Conservation (phyloP, 2,113 vertebrate species). For the Dinomys branickii region DNA sequence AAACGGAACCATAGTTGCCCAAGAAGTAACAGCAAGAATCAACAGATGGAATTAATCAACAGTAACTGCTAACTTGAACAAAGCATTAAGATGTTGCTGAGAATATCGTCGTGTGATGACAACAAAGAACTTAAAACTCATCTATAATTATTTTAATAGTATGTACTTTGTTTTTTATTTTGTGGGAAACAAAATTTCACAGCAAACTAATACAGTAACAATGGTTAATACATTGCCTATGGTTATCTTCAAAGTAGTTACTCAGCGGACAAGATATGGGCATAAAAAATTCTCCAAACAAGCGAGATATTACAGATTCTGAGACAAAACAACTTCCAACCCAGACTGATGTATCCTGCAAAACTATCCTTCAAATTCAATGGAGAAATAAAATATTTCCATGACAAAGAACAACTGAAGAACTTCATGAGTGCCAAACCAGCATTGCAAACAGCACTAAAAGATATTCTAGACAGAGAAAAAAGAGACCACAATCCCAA, state of each 20-base stretch:
- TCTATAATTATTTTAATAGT: conserved; percentile 13
- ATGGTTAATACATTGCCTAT: not conserved
- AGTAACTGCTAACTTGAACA: not conserved
- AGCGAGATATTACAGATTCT: no score
- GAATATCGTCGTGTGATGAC: not conserved
- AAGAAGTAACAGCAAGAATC: not conserved
- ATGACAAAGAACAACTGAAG: no score
- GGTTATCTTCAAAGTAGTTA: not conserved
- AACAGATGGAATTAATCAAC: not conserved
- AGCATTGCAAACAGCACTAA: no score
- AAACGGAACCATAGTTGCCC: not conserved
- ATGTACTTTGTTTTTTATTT: not conserved
- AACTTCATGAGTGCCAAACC: no score
- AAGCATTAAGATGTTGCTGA: not conserved
- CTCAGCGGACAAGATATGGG: not conserved
- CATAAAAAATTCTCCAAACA: not conserved
- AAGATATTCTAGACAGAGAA: no score
- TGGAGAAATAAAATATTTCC: no score
- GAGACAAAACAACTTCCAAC: no score
- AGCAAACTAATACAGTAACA: not conserved
- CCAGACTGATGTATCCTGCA: no score
- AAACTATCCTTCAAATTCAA: no score
- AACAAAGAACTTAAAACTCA: not conserved
- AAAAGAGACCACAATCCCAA: no score
- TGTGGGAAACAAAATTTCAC: not conserved